These are phyloP conservation scores for Diglossa cyanea DNA, from an alignment of 2,797 vertebrate species.

Conservation along the genomic window DNA sequence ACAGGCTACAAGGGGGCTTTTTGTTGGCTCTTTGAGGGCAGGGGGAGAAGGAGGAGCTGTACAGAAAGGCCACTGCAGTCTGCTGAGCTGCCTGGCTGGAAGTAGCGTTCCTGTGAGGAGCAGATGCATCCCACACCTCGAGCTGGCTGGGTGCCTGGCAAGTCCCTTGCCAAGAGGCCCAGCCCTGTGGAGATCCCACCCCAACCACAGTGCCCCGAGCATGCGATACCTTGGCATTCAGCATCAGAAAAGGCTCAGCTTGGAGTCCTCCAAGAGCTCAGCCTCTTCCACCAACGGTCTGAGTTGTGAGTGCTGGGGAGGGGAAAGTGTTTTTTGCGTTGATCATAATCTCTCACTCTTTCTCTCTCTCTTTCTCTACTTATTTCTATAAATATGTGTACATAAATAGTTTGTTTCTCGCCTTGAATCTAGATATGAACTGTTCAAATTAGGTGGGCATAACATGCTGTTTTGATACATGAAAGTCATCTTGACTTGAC, in stretches of 20 bases:
- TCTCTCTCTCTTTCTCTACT: conserved; percentile 55
- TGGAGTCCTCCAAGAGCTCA: conserved; percentile 56
- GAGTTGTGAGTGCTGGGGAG: conserved; percentile 62
- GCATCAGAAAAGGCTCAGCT: conserved; percentile 46
- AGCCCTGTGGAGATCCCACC: conserved; percentile 6
- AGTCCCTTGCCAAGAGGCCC: conserved; percentile 5
- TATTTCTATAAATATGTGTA: conserved; percentile 68
- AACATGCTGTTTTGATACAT: conserved; percentile 77
- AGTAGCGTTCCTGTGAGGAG: conserved; percentile 42
- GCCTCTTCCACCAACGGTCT: conserved; percentile 46
- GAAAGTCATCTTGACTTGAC: conserved; percentile 71
- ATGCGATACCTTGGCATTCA: conserved; percentile 55
- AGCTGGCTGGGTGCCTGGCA: not conserved
- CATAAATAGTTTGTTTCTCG: conserved; percentile 75
- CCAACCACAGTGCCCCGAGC: conserved; percentile 34
- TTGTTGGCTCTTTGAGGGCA: not conserved
- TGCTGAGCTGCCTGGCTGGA: conserved; percentile 56
- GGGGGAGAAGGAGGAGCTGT: conserved; percentile 32
- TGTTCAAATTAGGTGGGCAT: conserved; percentile 80
- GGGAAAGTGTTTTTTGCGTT: conserved; percentile 50
- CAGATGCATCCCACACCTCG: not conserved
- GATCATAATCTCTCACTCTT: conserved; percentile 41
- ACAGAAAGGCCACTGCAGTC: conserved; percentile 52
- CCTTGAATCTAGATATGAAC: conserved; percentile 67
- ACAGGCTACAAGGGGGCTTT: not conserved